Conservation (phyloP, 2,113 vertebrate genomes). For the Clinocottus analis region DNA sequence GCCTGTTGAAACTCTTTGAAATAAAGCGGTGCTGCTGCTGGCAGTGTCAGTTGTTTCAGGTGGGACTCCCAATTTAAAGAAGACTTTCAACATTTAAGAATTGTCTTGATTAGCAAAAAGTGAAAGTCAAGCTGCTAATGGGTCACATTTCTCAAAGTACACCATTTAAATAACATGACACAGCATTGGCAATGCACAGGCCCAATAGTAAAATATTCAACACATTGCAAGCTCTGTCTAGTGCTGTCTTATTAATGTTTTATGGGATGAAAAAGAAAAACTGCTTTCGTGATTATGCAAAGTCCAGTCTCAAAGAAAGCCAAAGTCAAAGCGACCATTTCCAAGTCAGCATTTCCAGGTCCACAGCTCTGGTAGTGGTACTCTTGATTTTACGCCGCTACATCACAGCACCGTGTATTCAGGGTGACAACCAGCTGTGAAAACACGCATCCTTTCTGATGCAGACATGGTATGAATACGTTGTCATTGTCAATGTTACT, state of each 20-base stretch:
- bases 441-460: conserved; percentile 19
- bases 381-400: background rate
- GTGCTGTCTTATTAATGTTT: background rate
- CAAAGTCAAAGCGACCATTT: background rate
- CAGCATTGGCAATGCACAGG: background rate
- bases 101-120: background rate
- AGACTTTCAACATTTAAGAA: background rate
- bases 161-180: background rate
- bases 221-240: background rate
- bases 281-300: background rate
- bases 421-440: conserved; percentile 5
- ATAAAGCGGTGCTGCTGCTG: background rate
- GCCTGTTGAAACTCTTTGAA: too few relatives aligned
- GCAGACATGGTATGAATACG: conserved; percentile 1
- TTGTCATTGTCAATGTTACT: conserved; percentile 16
- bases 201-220: background rate
- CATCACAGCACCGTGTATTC: background rate
- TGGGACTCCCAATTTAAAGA: background rate
- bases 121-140: background rate
- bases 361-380: background rate
- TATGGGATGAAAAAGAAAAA: too few relatives aligned
- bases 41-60: background rate
- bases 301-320: conserved; percentile 1
- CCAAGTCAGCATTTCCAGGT: background rate
- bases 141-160: background rate